Base-by-base conservation (phyloP, 1,140 invertebrate species). In the Aphaenogaster floridana region DNA sequence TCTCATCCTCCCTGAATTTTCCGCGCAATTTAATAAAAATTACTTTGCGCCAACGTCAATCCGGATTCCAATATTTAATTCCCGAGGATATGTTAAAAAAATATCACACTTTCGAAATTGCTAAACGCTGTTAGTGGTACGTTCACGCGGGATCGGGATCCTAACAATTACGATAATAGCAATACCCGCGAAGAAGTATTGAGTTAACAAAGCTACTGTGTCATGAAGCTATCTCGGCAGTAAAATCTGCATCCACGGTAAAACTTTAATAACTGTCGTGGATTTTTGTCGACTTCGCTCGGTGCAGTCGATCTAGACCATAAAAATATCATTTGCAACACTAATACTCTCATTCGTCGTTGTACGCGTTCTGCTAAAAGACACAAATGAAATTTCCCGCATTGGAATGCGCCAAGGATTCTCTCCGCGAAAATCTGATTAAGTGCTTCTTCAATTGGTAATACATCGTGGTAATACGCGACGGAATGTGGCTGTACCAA, bases 51-150 rank as follows among this genome's bases (percentile, higher is more conserved):
- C 88, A 86, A 80, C 72, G 71, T 45, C 34, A 80, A 87, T 87
- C 77, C 57, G 36, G 17, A 90, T 78, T 79, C 52, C 57, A 69
- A 76, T 76, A 74, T 76, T 76, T 48, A 88, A 76, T 69, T 86
- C 78, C 61, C 66, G 54, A 80, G 86, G 88, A 90, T 90, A 90
- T 90, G 86, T 90, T 90, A 90, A 90, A 90, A 90, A 90, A 90
- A 90, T 90, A 90, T 90, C 86, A 90, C 89, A 85, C 86, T 90
- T 90, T 90, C 36, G 84, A 80, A 79, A 77, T 86, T 74, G 89
- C 86, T 88, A 90, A 28, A 85, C 87, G 68, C 61, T 88, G 74
- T 78, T 59, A 61, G 52, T 66, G 78, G 11, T 84, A 87, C 64
- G 57, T 86, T 54, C 50, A 50, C 77, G 77, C 59, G 36, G 50